Evolutionary conservation across 1,140 invertebrate genomes (phyloP).

Genomic region (Drosophila pectinifera): DNA sequence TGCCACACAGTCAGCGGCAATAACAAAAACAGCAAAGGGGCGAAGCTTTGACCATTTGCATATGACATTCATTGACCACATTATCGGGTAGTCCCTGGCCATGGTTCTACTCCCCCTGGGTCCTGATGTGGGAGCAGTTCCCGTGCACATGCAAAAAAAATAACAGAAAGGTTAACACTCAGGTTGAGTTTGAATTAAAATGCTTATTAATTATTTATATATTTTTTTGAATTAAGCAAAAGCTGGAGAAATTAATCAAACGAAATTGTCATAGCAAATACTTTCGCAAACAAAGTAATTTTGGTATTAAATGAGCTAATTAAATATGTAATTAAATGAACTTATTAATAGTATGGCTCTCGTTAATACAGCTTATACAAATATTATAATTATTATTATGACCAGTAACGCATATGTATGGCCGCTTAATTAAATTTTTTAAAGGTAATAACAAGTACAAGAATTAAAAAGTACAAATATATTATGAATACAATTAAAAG

Average conservation of each 20-base stretch:
- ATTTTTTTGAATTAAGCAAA: neutral
- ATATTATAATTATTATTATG: too few species aligned
- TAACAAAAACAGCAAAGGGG: conserved; percentile 10
- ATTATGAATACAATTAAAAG: neutral
- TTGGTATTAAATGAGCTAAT: neutral
- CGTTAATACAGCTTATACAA: too few species aligned
- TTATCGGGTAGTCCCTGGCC: conserved; percentile 49
- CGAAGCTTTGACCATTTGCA: conserved; percentile 42
- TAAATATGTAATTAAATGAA: too few species aligned
- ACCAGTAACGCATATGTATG: too few species aligned
- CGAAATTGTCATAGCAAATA: too few species aligned
- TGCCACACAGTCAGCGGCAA: conserved; percentile 8
- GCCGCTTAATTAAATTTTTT: too few species aligned
- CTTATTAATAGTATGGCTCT: too few species aligned
- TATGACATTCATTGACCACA: conserved; percentile 59
- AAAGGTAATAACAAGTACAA: too few species aligned
- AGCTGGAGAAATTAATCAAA: too few species aligned
- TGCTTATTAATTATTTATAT: neutral
- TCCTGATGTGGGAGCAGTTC: neutral
- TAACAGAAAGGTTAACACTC: too few species aligned
- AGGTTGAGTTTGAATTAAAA: neutral
- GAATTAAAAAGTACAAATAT: neutral
- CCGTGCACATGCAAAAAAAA: conserved; percentile 7
- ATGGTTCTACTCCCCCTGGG: neutral
- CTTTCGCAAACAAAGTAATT: neutral